Evolutionary conservation across 2,888 invertebrate species (phyloP).

Genomic region (Epinotia ramella): DNA sequence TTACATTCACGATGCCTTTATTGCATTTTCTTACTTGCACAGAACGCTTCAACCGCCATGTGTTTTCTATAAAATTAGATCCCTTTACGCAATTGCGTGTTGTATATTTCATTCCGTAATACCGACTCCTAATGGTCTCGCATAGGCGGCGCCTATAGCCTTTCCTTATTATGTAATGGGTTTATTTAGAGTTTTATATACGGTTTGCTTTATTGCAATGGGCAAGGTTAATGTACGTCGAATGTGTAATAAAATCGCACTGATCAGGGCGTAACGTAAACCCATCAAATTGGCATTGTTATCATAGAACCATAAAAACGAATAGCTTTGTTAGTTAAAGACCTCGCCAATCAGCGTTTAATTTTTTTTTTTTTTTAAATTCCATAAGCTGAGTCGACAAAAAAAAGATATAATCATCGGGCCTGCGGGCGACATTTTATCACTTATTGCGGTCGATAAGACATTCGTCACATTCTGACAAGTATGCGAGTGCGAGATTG

Average conservation of each 20-base stretch:
- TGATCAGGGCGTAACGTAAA: neutral
- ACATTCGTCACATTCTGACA: too few species aligned
- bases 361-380: too few species aligned
- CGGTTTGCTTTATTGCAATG: constrained; percentile 18
- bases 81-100: neutral
- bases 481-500: too few species aligned
- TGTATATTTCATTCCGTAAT: constrained; percentile 21
- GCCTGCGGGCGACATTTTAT: too few species aligned
- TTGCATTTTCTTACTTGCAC: constrained; percentile 9
- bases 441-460: too few species aligned
- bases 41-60: neutral
- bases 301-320: neutral
- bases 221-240: constrained; percentile 17
- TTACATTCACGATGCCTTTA: constrained; percentile 40
- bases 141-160: constrained; percentile 7
- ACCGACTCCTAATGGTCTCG: constrained; percentile 14
- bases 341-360: too few species aligned
- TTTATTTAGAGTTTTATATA: constrained; percentile 27
- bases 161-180: constrained; percentile 28
- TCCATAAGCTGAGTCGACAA: too few species aligned
- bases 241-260: constrained; percentile 26
- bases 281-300: neutral
- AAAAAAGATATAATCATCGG: too few species aligned
- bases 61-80: constrained; percentile 5
- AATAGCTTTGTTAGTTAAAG: too few species aligned